phyloP scores from a whole-genome alignment of 2,113 vertebrate genomes.

The Sinocyclocheilus grahami region DNA sequence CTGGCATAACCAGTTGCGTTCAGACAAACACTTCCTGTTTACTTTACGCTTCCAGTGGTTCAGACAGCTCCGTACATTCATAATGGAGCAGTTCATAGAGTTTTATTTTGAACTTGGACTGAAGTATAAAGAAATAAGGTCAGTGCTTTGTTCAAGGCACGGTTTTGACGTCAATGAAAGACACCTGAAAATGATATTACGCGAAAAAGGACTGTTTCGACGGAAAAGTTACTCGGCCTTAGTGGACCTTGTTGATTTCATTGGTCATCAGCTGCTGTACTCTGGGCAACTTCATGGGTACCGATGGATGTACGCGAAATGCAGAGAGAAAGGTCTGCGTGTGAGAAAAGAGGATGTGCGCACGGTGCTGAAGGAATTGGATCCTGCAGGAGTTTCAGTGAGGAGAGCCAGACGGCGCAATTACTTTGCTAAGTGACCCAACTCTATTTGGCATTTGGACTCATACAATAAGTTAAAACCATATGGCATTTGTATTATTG shows the following conservation, averaged over 20 bases:
- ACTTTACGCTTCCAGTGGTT: no score
- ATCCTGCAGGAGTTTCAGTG: slow-evolving; percentile 19
- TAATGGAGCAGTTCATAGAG: no score
- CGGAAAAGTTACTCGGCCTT: slow-evolving; percentile 23
- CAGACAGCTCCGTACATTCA: no score
- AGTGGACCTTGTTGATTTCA: slow-evolving; percentile 32
- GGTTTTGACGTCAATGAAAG: slow-evolving; percentile 29
- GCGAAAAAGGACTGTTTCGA: neutral
- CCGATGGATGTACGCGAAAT: slow-evolving; percentile 45
- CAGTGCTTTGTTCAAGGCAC: slow-evolving; percentile 11
- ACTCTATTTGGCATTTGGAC: slow-evolving; percentile 41
- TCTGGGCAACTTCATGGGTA: slow-evolving; percentile 44
- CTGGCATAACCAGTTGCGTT: no score
- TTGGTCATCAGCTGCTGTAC: slow-evolving; percentile 5
- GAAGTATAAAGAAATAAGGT: slow-evolving; percentile 33
- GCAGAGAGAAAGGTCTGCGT: slow-evolving; percentile 16
- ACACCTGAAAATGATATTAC: slow-evolving; percentile 30
- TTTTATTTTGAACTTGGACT: neutral
- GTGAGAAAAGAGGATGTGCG: slow-evolving; percentile 48
- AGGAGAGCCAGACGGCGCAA: slow-evolving; percentile 20
- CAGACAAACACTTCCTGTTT: no score
- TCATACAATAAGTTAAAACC: slow-evolving; percentile 45
- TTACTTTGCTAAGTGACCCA: slow-evolving; percentile 7
- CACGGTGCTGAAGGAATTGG: slow-evolving; percentile 33
- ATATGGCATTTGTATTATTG: no score